These are phyloP conservation scores for Clarias macrocephalus DNA, from an alignment of 2,113 vertebrate species.

Conservation along the genomic window DNA sequence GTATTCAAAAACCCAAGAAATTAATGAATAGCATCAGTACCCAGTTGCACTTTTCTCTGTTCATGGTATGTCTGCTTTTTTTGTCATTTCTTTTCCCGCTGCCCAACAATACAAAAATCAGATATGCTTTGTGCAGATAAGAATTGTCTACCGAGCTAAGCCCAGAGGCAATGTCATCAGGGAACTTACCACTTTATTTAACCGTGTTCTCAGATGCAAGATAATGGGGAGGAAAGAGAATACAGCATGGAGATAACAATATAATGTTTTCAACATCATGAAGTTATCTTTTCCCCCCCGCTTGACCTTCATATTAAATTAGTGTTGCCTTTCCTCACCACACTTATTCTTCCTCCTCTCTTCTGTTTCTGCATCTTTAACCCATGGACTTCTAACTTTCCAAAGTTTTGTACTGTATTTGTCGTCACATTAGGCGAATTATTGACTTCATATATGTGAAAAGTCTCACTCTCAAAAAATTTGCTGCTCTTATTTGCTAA, in stretches of 20 bases:
- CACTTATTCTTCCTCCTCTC: background rate
- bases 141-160: conserved; percentile 41
- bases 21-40: conserved; percentile 14
- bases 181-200: conserved; percentile 54
- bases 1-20: background rate
- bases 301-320: conserved; percentile 54
- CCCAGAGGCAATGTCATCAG: conserved; percentile 53
- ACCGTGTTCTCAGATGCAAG: conserved; percentile 47
- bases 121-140: conserved; percentile 54
- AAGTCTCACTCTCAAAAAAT: no score
- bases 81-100: background rate
- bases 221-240: conserved; percentile 47
- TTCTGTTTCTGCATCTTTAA: background rate
- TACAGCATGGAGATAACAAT: conserved; percentile 50
- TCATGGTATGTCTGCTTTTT: background rate
- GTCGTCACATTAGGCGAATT: background rate
- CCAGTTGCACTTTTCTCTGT: background rate
- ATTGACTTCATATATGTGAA: background rate
- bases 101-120: conserved; percentile 44
- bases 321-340: conserved; percentile 22
- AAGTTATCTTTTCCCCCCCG: conserved; percentile 47
- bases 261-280: conserved; percentile 49
- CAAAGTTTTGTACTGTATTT: conserved; percentile 17
- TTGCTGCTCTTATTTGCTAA: no score
- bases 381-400: background rate